Evolutionary conservation across 2,113 vertebrate genomes (phyloP).

Genomic region (Catagonus wagneri): DNA sequence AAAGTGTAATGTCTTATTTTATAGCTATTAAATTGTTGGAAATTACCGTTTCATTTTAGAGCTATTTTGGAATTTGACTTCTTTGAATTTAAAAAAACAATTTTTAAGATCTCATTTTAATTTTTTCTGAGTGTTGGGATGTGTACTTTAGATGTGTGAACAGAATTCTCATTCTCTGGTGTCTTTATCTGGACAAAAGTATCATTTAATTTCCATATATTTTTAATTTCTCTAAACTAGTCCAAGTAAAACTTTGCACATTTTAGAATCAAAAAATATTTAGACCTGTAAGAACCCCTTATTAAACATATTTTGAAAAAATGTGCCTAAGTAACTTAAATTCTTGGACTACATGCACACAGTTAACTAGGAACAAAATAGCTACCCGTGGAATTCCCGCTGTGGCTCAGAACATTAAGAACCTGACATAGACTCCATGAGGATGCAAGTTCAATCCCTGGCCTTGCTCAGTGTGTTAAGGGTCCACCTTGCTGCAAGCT

Average conservation of each 20-base stretch:
- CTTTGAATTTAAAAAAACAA: not conserved
- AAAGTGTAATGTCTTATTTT: not conserved
- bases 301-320: not conserved
- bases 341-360: not conserved
- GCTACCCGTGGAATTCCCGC: not conserved
- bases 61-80: slow-evolving; percentile 7
- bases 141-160: not conserved
- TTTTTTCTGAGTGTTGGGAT: not conserved
- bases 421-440: too few species aligned
- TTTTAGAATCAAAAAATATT: slow-evolving; percentile 23
- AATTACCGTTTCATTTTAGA: slow-evolving; percentile 16
- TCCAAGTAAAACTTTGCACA: not conserved
- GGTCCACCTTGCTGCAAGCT: too few species aligned
- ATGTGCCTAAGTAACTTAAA: not conserved
- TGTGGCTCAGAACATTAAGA: too few species aligned
- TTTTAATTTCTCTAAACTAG: not conserved
- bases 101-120: not conserved
- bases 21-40: not conserved
- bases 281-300: not conserved
- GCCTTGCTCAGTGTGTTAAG: too few species aligned
- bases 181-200: not conserved
- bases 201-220: not conserved
- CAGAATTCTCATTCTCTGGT: not conserved
- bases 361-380: not conserved
- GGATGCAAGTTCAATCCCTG: too few species aligned